Evolutionary conservation across 2,888 invertebrate species (phyloP).

Genomic region (Amitus sp.): DNA sequence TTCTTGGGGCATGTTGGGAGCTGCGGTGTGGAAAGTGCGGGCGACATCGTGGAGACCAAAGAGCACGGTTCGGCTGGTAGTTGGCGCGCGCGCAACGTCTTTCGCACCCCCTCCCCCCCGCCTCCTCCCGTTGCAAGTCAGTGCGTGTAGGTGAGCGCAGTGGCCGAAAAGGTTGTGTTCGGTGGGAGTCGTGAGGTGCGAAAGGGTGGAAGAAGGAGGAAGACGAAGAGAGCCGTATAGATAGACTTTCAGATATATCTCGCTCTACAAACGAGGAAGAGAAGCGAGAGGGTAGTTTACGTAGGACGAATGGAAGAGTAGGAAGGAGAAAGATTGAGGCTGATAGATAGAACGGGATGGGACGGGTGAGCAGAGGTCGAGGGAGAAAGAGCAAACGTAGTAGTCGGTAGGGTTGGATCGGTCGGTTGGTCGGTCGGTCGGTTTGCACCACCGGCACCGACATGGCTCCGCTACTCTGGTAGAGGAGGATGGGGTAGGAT

Average conservation of each 20-base stretch:
- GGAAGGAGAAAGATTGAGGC: conserved; percentile 21
- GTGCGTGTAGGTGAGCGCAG: conserved; percentile 41
- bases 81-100: conserved; percentile 25
- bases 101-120: background rate
- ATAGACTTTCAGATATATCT: no score
- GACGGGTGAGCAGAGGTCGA: conserved; percentile 30
- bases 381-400: conserved; percentile 39
- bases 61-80: conserved; percentile 16
- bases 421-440: conserved; percentile 45
- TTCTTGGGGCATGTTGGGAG: no score
- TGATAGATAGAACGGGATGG: conserved; percentile 35
- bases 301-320: no score
- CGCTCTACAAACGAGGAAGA: conserved; percentile 16
- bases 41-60: conserved; percentile 43
- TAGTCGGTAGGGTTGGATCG: conserved; percentile 56
- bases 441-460: conserved; percentile 55
- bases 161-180: conserved; percentile 42
- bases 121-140: conserved; percentile 27
- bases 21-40: no score
- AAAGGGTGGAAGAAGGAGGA: conserved; percentile 39
- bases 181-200: conserved; percentile 25
- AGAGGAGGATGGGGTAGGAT: conserved; percentile 58
- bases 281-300: conserved; percentile 19
- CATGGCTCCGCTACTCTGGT: conserved; percentile 56
- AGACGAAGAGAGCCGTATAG: conserved; percentile 26